Evolutionary conservation across 2,888 invertebrate genomes (phyloP), one percentile per base, ranked within the genome.

Genomic region (Timema podura): DNA sequence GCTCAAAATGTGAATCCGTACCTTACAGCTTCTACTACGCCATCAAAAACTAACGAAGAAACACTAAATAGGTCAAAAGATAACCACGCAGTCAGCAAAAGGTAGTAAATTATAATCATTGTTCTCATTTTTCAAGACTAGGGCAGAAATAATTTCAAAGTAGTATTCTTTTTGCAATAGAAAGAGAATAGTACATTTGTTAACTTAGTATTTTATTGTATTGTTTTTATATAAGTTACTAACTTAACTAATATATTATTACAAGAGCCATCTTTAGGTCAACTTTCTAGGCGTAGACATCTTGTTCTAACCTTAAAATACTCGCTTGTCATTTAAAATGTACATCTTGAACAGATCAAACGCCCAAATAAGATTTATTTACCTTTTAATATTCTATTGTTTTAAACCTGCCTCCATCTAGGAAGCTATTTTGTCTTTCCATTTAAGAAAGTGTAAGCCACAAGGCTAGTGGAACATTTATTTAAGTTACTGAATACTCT

Each of bases 41-140:
- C 87, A 75, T 84, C 86, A 74, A 93, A 93, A 86, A 91, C 92
- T 76, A 90, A 88, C 80, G 92, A 93, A 80, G 92, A 92, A 79
- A 89, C 89, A 76, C 89, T 90, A 79, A 90, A 87, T 75, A 78
- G 83, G 74, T 83, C 85, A 64, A 85, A 85, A 82, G 93, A 94
- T 82, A 92, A 91, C 84, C 93, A 94, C 83, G 93, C 93, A 80
- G 93, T 93, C 76, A 92, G 92, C 83, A 94, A 93, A 90, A 89
- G 93, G 93, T 93, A 83, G 83, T 85, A 81, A 74, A 73, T 65
- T 45, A 48, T 10, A 65, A 2, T 11, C 59, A 30, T 30, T 30
- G 30, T 30, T 30, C 30, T 30, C 30, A 30, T 30, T 30, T 30
- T 30, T 30, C 30, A 30, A 30, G 30, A 3, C 30, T 30, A 30